Conservation (phyloP, 1,140 invertebrate genomes). For the Diabrotica virgifera region DNA sequence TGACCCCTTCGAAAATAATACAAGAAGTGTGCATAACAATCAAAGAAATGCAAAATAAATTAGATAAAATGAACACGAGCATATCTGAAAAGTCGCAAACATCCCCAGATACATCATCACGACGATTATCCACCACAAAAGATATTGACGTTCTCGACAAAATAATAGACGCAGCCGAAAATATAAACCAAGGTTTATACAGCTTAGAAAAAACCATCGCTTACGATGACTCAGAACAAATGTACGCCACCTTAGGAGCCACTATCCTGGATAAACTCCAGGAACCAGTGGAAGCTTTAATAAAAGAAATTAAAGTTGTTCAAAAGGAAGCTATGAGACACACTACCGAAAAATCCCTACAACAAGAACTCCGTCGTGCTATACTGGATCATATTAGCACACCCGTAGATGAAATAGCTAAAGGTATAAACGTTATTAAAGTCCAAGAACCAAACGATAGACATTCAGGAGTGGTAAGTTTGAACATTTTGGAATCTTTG, state of each 20-base stretch:
- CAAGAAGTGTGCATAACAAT: constrained; percentile 54
- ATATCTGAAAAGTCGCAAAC: constrained; percentile 36
- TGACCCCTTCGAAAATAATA: constrained; percentile 47
- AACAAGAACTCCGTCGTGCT: constrained; percentile 52
- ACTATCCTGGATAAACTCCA: constrained; percentile 49
- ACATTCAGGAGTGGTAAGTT: constrained; percentile 37
- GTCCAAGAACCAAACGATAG: constrained; percentile 27
- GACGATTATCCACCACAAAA: constrained; percentile 25
- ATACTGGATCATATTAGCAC: constrained; percentile 52
- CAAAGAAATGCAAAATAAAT: constrained; percentile 52
- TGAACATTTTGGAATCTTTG: constrained; percentile 51
- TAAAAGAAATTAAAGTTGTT: constrained; percentile 46
- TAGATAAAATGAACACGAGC: constrained; percentile 51
- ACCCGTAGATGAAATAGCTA: constrained; percentile 52
- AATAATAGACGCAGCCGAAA: constrained; percentile 40
- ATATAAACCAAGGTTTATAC: constrained; percentile 49
- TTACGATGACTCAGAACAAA: constrained; percentile 45
- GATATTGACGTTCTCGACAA: constrained; percentile 32
- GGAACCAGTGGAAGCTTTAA: constrained; percentile 42
- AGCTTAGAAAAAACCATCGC: constrained; percentile 49
- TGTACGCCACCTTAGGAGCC: constrained; percentile 35
- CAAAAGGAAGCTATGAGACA: constrained; percentile 49
- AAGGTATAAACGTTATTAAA: constrained; percentile 49
- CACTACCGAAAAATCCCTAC: constrained; percentile 48
- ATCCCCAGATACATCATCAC: constrained; percentile 21